phyloP scores from a whole-genome alignment of 2,888 invertebrate species.

The Diplolepis rosae region DNA sequence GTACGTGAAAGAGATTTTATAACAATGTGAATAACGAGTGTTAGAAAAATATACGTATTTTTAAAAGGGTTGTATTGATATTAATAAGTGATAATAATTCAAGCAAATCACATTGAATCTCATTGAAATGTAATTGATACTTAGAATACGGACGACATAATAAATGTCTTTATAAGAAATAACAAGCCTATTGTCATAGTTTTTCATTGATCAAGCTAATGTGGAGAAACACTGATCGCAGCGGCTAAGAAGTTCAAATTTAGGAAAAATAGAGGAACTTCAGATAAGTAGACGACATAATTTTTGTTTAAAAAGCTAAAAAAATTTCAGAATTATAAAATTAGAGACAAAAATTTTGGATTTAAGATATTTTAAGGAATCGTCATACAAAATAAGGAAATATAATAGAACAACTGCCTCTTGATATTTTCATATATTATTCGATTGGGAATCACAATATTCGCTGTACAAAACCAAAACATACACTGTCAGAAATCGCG shows the following conservation, averaged over 20 bases:
- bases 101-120: not conserved
- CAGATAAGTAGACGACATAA: no score
- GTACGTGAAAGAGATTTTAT: not conserved
- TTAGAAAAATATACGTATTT: not conserved
- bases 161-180: not conserved
- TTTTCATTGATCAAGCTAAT: no score
- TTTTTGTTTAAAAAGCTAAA: no score
- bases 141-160: not conserved
- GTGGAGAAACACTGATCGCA: no score
- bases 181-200: no score
- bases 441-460: slow-evolving; percentile 70
- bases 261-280: no score
- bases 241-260: no score
- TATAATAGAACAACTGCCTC: not conserved
- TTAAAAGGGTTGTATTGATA: not conserved
- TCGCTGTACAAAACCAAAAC: slow-evolving; percentile 71
- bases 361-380: no score
- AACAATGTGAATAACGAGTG: not conserved
- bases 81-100: not conserved
- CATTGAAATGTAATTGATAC: not conserved
- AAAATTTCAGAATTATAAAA: no score
- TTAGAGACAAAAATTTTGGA: no score
- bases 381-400: no score
- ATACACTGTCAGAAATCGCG: slow-evolving; percentile 67
- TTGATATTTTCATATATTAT: slow-evolving; percentile 57